Evolutionary conservation across 2,113 vertebrate species (phyloP).

Genomic region (Neofelis nebulosa): DNA sequence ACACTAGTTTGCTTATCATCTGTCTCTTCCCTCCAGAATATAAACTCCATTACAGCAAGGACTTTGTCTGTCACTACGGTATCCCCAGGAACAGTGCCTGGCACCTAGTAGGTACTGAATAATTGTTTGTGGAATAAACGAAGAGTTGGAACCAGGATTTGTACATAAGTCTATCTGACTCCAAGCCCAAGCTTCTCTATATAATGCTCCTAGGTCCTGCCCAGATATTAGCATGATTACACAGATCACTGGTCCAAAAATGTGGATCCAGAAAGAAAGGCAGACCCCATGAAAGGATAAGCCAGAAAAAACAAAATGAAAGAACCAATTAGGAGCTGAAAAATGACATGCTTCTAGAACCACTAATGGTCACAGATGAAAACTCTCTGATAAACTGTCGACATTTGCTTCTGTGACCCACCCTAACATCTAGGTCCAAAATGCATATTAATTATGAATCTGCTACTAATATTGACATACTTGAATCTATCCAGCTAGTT

Average conservation of each 20-base stretch:
- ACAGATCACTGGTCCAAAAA: background rate
- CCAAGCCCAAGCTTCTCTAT: background rate
- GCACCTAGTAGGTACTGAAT: background rate
- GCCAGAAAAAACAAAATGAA: constrained; percentile 29
- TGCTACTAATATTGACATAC: background rate
- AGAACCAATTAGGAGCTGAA: background rate
- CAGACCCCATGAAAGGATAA: background rate
- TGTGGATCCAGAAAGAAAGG: background rate
- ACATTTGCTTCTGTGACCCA: background rate
- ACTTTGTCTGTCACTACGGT: background rate
- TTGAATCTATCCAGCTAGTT: background rate
- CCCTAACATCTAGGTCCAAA: background rate
- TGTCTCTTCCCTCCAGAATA: background rate
- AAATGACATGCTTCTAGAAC: constrained; percentile 26
- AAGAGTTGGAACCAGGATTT: background rate
- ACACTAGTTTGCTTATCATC: background rate
- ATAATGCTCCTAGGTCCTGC: background rate
- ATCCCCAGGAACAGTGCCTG: background rate
- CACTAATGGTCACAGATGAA: background rate
- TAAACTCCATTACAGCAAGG: background rate
- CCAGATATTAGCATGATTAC: background rate
- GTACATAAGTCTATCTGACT: background rate
- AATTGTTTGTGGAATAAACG: background rate
- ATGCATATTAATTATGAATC: background rate
- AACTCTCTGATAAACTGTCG: background rate